Evolutionary conservation across 1,140 invertebrate species (phyloP).

Genomic region (Apis laboriosa): DNA sequence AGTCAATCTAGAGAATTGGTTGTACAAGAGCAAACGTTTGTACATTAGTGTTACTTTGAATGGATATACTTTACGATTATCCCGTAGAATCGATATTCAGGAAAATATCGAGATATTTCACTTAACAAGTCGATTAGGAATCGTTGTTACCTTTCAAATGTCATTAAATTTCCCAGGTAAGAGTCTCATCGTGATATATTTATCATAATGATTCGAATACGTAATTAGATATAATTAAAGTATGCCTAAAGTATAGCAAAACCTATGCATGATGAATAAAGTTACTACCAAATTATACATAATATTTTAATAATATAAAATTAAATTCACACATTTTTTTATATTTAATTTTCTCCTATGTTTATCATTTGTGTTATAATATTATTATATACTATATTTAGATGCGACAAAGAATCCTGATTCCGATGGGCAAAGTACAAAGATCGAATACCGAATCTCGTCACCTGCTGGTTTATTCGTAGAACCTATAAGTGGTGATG

Average conservation of each 20-base stretch:
- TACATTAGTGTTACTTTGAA: constrained; percentile 73
- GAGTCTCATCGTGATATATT: too few relatives aligned
- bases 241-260: too few relatives aligned
- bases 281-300: too few relatives aligned
- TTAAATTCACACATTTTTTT: too few relatives aligned
- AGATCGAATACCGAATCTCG: constrained; percentile 75
- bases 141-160: constrained; percentile 65
- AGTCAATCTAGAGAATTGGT: constrained; percentile 76
- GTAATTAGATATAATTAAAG: too few relatives aligned
- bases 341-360: neutral
- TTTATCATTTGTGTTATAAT: neutral
- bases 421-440: constrained; percentile 17
- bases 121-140: constrained; percentile 61
- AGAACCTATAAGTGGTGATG: constrained; percentile 76
- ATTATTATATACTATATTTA: neutral
- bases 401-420: neutral
- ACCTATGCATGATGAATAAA: too few relatives aligned
- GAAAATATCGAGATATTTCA: constrained; percentile 71
- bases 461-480: constrained; percentile 81
- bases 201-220: too few relatives aligned
- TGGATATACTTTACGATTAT: constrained; percentile 65
- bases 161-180: neutral
- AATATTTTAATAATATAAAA: too few relatives aligned
- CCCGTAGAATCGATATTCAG: constrained; percentile 64
- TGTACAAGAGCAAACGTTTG: constrained; percentile 75